A percentile compares a stretch with the other conserved stretches of the same genome.
These are phyloP conservation scores for Myotis vivesi DNA, from an alignment of 2,797 vertebrate genomes.

Conservation along the genomic window DNA sequence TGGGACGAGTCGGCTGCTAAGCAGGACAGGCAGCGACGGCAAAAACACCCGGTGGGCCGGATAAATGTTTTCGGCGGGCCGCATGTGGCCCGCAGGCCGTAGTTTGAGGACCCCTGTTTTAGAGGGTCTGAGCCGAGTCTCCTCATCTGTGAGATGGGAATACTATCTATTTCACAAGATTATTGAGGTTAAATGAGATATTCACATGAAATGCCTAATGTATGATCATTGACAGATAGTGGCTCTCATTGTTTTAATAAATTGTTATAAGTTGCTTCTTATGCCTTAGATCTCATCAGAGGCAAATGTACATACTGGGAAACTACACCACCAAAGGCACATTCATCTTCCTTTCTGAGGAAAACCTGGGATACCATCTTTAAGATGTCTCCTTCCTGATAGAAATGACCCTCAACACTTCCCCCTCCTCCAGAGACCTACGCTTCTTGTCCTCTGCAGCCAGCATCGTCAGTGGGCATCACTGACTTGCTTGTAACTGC, in stretches of 20 bases:
- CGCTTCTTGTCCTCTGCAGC: not conserved
- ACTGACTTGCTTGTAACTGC: not conserved
- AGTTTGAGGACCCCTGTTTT: no score
- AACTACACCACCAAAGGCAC: not conserved
- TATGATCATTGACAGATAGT: not conserved
- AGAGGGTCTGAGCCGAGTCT: not conserved
- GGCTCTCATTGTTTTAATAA: not conserved
- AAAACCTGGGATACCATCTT: not conserved
- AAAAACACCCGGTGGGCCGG: no score
- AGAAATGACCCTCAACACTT: not conserved
- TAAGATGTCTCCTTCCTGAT: not conserved
- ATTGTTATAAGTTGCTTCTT: not conserved
- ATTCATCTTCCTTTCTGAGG: conserved; percentile 19
- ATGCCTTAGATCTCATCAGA: not conserved
- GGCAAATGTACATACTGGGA: not conserved
- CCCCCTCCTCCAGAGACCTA: not conserved
- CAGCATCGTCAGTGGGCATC: not conserved
- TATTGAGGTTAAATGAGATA: conserved; percentile 1
- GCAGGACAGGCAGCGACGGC: no score
- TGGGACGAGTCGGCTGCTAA: no score
- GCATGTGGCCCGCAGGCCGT: no score
- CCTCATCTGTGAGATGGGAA: not conserved
- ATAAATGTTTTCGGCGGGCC: no score
- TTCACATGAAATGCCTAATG: not conserved
- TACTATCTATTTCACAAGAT: not conserved